These are phyloP conservation scores for Sylvia borin DNA, from an alignment of 2,797 vertebrate genomes.

Conservation along the genomic window DNA sequence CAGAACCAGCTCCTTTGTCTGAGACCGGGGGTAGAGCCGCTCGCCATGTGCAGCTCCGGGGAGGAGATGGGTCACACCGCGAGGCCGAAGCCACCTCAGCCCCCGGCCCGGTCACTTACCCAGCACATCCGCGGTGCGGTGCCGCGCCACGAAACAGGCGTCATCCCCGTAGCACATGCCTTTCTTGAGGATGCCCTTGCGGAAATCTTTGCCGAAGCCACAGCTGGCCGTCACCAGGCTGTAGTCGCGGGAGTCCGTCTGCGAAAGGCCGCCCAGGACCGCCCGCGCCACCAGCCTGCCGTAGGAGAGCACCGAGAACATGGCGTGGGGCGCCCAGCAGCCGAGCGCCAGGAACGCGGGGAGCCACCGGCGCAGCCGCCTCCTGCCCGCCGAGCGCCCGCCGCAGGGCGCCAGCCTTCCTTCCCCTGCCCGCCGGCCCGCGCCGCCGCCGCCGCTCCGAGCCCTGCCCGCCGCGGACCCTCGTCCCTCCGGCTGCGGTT, in stretches of 20 bases:
- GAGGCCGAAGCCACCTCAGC: background rate
- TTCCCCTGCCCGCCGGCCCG: background rate
- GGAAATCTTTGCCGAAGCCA: constrained; percentile 97
- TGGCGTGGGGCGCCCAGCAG: constrained; percentile 80
- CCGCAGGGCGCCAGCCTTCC: constrained; percentile 20
- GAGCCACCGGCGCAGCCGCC: constrained; percentile 73
- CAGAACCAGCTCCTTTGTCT: background rate
- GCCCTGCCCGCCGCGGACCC: background rate
- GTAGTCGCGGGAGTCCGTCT: constrained; percentile 96
- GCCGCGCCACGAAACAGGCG: constrained; percentile 92
- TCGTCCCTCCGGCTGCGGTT: background rate
- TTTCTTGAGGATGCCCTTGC: constrained; percentile 97
- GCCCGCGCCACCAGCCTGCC: constrained; percentile 96
- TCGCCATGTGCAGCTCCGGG: background rate
- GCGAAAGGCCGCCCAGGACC: constrained; percentile 94
- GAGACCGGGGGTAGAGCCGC: background rate
- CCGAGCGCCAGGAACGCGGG: constrained; percentile 73
- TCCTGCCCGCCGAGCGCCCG: constrained; percentile 65
- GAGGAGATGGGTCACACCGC: background rate
- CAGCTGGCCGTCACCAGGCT: constrained; percentile 94
- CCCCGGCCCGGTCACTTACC: constrained; percentile 78
- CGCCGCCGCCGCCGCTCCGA: background rate
- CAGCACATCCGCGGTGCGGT: constrained; percentile 89
- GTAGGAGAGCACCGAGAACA: constrained; percentile 96
- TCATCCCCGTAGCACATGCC: constrained; percentile 98